Base-by-base conservation (phyloP, 2,888 invertebrate genomes). In the Dexiosoma caninum region DNA sequence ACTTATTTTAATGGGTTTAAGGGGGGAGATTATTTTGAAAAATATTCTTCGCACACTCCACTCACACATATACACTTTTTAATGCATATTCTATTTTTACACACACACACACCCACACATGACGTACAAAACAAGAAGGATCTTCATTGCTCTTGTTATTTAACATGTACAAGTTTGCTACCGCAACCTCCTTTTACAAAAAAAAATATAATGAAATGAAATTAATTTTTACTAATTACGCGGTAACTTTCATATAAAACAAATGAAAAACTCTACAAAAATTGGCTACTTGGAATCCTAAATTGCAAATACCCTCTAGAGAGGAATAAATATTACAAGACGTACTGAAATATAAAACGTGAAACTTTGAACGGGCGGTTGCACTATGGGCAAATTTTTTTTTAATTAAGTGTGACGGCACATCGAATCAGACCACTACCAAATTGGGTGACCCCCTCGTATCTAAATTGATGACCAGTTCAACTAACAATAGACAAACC, bases 161-260 rank as follows among this genome's bases (percentile, higher is more conserved):
- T 2, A 46, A 57, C 44, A 5, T 37, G 40, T 9, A 19, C 9
- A 23, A 60, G 21, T 55, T 72, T 35, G 10, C 9, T 14, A 32
- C 46, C 40, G 27, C 64, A 27, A 9, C 32, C 35, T 23, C 46
- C 23, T 62, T 30, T 10, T 21, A 16, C 46, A 23, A 21, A 2
- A 35, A 44, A 49, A 66, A 70, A 10, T 14, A 69, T 27, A 62
- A 37, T 51, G 21, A 40, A 62, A 37, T 51, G 21, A 42, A 62
- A 51, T 21, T 51, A 59, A 2, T 67, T 30, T 51, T 30, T 32
- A 53, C 75, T 75, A 75, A 75, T 75, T 75, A 67, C 30, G 67
- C 51, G 51, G 75, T 75, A 42, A 67, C 55, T 75, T 59, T 59
- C 32, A 57, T 57, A 21, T 49, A 51, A 71, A 74, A 57, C 23